phyloP scores from a whole-genome alignment of 2,113 vertebrate genomes.

The Eupsittula cactorum region DNA sequence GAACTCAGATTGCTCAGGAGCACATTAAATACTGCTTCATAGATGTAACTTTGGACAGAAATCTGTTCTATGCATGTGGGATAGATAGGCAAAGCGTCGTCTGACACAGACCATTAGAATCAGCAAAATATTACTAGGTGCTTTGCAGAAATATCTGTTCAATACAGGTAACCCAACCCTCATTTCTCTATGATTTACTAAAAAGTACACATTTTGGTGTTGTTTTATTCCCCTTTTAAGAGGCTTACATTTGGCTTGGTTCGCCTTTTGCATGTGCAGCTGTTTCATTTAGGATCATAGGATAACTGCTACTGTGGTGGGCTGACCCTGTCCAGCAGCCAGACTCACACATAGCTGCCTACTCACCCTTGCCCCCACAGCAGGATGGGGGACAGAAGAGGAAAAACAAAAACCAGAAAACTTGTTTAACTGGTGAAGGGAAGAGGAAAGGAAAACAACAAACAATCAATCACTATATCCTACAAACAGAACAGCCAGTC shows the following conservation, averaged over 20 bases:
- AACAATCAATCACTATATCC: neutral
- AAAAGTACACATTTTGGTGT: neutral
- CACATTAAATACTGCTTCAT: slow-evolving; percentile 37
- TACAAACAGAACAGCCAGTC: neutral
- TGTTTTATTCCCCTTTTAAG: neutral
- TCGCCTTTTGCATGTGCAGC: neutral
- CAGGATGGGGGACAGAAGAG: neutral
- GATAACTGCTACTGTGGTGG: neutral
- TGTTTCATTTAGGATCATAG: neutral
- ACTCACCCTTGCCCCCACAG: neutral
- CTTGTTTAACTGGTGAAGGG: neutral
- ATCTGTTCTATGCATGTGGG: neutral
- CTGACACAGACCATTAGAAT: neutral
- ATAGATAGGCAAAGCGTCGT: neutral
- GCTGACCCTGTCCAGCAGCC: neutral
- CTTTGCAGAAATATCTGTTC: neutral
- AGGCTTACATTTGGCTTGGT: neutral
- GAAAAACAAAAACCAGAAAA: neutral
- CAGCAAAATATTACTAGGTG: neutral
- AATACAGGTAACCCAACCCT: neutral
- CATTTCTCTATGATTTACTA: neutral
- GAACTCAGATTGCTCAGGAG: slow-evolving; percentile 31
- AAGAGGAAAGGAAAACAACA: neutral
- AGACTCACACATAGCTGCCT: neutral
- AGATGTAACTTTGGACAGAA: slow-evolving; percentile 29